Evolutionary conservation across 2,113 vertebrate species (phyloP).

Genomic region (Amia ocellicauda): DNA sequence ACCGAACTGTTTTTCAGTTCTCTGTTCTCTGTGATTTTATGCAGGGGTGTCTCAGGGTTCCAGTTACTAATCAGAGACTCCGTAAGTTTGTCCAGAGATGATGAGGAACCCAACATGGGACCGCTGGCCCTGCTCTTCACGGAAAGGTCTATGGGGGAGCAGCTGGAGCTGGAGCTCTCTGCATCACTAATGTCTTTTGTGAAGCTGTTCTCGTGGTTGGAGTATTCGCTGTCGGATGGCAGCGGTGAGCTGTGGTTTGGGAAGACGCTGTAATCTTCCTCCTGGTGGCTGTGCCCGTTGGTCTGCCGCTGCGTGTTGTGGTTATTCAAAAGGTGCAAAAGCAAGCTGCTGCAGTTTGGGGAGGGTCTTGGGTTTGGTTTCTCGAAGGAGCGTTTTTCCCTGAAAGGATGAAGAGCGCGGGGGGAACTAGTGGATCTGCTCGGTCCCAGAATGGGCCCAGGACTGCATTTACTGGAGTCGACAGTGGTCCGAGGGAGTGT

Average conservation of each 20-base stretch:
- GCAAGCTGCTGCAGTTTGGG: constrained; percentile 86
- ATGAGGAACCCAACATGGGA: constrained; percentile 59
- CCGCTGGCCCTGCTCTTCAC: constrained; percentile 74
- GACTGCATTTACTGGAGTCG: constrained; percentile 61
- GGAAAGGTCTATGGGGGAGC: constrained; percentile 93
- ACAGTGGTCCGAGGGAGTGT: constrained; percentile 63
- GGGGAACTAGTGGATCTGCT: constrained; percentile 55
- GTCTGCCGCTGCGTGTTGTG: constrained; percentile 80
- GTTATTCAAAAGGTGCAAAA: constrained; percentile 92
- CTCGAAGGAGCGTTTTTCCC: constrained; percentile 79
- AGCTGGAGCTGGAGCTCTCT: constrained; percentile 90
- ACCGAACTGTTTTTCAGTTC: constrained; percentile 75
- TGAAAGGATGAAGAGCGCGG: constrained; percentile 50
- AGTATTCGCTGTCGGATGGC: constrained; percentile 84
- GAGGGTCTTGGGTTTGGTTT: constrained; percentile 73
- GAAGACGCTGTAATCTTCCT: constrained; percentile 69
- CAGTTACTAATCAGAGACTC: constrained; percentile 88
- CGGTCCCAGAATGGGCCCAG: constrained; percentile 63
- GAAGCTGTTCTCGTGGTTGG: constrained; percentile 83
- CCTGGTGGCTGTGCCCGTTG: constrained; percentile 73
- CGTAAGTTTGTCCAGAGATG: constrained; percentile 86
- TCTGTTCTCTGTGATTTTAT: constrained; percentile 66
- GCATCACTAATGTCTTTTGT: constrained; percentile 93
- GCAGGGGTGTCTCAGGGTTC: constrained; percentile 80
- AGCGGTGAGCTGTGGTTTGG: constrained; percentile 79